Conservation (phyloP, 2,888 invertebrate genomes). For the Cataglyphis albicans region DNA sequence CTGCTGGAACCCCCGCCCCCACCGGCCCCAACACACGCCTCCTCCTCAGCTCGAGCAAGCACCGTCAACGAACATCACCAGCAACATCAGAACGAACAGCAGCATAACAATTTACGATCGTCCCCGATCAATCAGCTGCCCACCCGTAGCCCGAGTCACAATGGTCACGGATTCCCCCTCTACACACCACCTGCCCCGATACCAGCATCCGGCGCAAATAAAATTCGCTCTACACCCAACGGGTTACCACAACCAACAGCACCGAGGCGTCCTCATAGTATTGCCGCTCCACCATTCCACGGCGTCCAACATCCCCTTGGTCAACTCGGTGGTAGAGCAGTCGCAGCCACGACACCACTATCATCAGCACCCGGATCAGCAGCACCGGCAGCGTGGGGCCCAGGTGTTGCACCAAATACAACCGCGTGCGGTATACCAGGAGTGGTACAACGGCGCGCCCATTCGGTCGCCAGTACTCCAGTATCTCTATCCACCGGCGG, state of each 20-base stretch:
- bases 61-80: conserved; percentile 72
- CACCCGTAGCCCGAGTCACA: conserved; percentile 82
- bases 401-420: conserved; percentile 65
- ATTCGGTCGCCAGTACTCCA: conserved; percentile 80
- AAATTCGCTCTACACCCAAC: conserved; percentile 83
- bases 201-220: conserved; percentile 83
- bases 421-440: conserved; percentile 69
- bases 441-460: conserved; percentile 76
- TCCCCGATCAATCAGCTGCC: conserved; percentile 79
- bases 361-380: conserved; percentile 57
- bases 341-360: conserved; percentile 63
- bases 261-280: conserved; percentile 87
- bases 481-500: conserved; percentile 74
- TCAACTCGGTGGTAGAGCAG: conserved; percentile 77
- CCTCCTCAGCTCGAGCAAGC: conserved; percentile 74
- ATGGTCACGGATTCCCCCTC: conserved; percentile 86
- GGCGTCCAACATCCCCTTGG: conserved; percentile 86
- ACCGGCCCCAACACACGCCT: conserved; percentile 82
- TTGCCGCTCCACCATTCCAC: conserved; percentile 86
- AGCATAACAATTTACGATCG: conserved; percentile 78
- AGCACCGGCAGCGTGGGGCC: conserved; percentile 62
- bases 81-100: conserved; percentile 75
- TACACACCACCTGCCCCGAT: conserved; percentile 87
- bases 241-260: conserved; percentile 81
- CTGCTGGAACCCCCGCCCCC: conserved; percentile 83